Evolutionary conservation across 2,888 invertebrate genomes (phyloP), one percentile per base, ranked within the genome.

Genomic region (Apamea sordens): DNA sequence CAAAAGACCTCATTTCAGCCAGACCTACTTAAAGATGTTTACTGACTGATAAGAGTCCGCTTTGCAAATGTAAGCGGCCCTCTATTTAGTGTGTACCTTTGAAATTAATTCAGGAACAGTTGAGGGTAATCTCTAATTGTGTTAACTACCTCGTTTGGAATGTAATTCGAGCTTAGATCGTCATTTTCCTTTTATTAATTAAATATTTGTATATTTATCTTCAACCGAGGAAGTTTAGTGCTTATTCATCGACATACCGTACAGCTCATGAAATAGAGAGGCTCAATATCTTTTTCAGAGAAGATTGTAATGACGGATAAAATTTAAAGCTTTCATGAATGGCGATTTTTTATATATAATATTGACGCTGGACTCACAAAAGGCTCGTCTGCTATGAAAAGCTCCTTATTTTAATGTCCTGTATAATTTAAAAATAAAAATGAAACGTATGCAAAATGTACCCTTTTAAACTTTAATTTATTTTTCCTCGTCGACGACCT

Each of bases 111-210:
- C 69, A 47, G 59, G 21, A 74, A 73, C 63, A 71, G 71, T 76
- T 68, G 47, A 67, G 74, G 64, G 76, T 86, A 77, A 86, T 81
- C 75, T 74, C 28, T 81, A 73, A 83, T 79, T 83, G 75, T 86
- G 70, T 79, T 63, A 86, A 76, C 74, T 67, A 76, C 73, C 44
- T 71, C 68, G 44, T 68, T 74, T 73, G 53, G 61, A 79, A 77
- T 70, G 59, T 61, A 71, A 84, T 80, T 71, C 28, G 32, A 63
- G 28, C 36, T 69, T 7, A 81, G 28, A 80, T 32, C 47, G 56
- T 18, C 73, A 76, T 69, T 85, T 83, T 28, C 36, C 50, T 75
- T 68, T 69, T 36, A 85, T 85, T 73, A 18, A n/a, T 73, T 41
- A 64, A 24, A 21, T 44, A 63, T 77, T 67, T 83, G 28, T 64